Evolutionary conservation across 2,888 invertebrate species (phyloP).

Genomic region (Panopea generosa): DNA sequence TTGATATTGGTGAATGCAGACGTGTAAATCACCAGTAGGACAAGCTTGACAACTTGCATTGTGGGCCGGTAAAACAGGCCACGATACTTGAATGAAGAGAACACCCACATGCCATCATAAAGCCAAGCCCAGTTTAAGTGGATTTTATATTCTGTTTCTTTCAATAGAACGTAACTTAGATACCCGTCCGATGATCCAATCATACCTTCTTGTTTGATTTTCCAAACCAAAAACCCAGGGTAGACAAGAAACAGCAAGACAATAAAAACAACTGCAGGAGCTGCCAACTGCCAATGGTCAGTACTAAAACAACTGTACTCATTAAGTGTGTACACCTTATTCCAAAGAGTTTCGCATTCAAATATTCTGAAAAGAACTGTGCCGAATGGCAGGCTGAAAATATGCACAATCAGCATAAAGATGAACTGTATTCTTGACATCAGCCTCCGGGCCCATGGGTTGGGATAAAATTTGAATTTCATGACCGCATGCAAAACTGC

Average conservation of each 20-base stretch:
- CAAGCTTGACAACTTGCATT: constrained; percentile 71
- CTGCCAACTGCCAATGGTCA: constrained; percentile 76
- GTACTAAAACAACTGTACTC: constrained; percentile 69
- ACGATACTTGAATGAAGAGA: constrained; percentile 79
- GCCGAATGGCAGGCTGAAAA: constrained; percentile 78
- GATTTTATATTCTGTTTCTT: constrained; percentile 81
- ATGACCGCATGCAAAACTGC: constrained; percentile 67
- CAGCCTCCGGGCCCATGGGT: constrained; percentile 68
- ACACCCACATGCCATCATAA: constrained; percentile 76
- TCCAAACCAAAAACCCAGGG: constrained; percentile 76
- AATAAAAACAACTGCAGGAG: constrained; percentile 65
- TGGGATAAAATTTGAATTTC: constrained; percentile 65
- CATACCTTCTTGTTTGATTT: constrained; percentile 71
- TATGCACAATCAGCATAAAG: constrained; percentile 71
- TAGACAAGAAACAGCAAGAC: constrained; percentile 73
- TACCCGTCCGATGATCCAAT: constrained; percentile 74
- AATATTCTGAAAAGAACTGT: constrained; percentile 72
- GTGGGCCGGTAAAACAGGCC: constrained; percentile 75
- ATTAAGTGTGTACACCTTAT: constrained; percentile 76
- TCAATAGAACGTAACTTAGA: constrained; percentile 80
- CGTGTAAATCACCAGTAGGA: constrained; percentile 72
- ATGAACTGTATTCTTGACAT: constrained; percentile 76
- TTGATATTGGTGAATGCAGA: constrained; percentile 71
- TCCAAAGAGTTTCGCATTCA: constrained; percentile 71
- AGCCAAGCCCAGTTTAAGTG: constrained; percentile 81